Conservation (phyloP, 2,797 vertebrate genomes). For the Glossophaga mutica region DNA sequence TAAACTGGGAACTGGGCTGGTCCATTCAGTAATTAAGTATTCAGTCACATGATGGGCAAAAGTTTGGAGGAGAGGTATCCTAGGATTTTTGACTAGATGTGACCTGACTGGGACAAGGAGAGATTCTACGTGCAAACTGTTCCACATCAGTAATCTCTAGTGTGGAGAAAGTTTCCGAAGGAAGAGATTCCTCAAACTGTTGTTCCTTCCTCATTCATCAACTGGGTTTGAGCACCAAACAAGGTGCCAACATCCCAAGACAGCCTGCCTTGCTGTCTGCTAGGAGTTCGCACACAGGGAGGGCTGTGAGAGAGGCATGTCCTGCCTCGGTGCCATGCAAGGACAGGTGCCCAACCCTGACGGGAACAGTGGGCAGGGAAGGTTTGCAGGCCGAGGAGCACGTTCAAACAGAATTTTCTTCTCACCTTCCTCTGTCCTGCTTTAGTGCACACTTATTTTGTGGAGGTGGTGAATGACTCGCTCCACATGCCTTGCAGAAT, state of each 20-base stretch:
- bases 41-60: neutral
- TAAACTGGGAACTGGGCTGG: neutral
- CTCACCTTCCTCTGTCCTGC: neutral
- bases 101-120: neutral
- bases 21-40: neutral
- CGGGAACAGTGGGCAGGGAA: neutral
- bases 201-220: neutral
- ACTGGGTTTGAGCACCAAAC: neutral
- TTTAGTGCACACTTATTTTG: neutral
- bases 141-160: neutral
- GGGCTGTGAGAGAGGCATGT: neutral
- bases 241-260: neutral
- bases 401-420: neutral
- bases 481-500: neutral
- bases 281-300: neutral
- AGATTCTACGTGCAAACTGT: neutral
- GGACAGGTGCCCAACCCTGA: neutral
- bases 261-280: neutral
- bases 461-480: neutral
- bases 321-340: rapidly evolving
- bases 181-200: neutral
- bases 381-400: neutral
- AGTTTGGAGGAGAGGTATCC: neutral
- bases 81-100: neutral
- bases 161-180: neutral